Base-by-base conservation (phyloP, 2,797 vertebrate species). In the Neosalanx taihuensis region DNA sequence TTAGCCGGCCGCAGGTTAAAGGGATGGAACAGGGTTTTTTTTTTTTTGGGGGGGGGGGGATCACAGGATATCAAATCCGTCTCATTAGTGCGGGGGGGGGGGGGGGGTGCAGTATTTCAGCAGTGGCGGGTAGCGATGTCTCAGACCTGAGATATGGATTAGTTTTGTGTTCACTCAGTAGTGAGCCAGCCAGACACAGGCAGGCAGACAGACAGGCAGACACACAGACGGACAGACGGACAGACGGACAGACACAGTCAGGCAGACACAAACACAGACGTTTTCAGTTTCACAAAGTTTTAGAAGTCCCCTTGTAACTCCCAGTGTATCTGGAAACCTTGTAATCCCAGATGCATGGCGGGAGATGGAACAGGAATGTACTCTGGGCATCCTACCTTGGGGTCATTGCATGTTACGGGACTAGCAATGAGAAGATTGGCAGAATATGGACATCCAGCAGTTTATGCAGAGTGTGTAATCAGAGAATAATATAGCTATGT, bases 61-160 rank as follows among this genome's bases (percentile, higher is more conserved):
- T 63, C 64, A 41, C 64, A 65, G 64, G 37, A 65, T 41, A 65
- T 65, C 64, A 65, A 65, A 41, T 46, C 29, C n/a, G 20, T n/a
- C 64, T 65, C 64, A 65, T 65, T 65, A 65, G 46, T 65, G 35
- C 18, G 46, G n/a, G 46, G 35, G 41, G 46, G n/a, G 46, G 35
- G 9, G 35, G 41, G 46, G n/a, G 46, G 35, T 3, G 20, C n/a
- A 9, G 31, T 64, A 35, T 41, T n/a, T 64, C 63, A 64, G 10
- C 35, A 41, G 63, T 12, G 23, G 3, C 10, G 4, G 18, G 4
- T 64, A 9, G 33, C 6, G 63, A 64, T 26, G 37, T 26, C 3
- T 64, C 35, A 37, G 63, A 37, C n/a, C 63, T 35, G 63, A 9
- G 23, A n/a, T 41, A 64, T 46, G 46, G 37, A 64, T 37, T 37